These are phyloP conservation scores for Pachyrhynchus sulphureomaculatus DNA, from an alignment of 1,140 invertebrate species.

Conservation along the genomic window DNA sequence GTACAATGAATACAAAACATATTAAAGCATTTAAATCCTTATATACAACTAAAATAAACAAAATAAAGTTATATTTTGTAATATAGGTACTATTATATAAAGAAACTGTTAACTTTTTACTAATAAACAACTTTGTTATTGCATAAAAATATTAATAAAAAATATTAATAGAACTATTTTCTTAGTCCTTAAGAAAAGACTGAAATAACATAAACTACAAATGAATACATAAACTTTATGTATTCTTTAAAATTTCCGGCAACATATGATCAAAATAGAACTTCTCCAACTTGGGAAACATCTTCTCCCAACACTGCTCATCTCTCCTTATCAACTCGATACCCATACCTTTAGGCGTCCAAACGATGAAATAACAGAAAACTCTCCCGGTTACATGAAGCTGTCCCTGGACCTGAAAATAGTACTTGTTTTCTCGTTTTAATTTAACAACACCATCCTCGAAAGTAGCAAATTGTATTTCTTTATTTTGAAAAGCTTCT, in stretches of 20 bases:
- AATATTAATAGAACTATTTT: no score
- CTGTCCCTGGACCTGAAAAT: conserved; percentile 45
- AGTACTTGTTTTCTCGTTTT: conserved; percentile 38
- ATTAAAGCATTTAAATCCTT: no score
- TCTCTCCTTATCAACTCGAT: conserved; percentile 30
- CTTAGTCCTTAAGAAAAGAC: no score
- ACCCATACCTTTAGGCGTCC: conserved; percentile 40
- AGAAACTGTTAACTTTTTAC: no score
- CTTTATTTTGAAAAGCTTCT: conserved; percentile 28
- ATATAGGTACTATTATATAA: no score
- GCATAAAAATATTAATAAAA: no score
- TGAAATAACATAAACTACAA: no score
- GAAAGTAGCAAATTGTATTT: conserved; percentile 28
- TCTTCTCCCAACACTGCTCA: conserved; percentile 29
- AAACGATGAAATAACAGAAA: conserved; percentile 53
- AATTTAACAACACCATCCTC: conserved; percentile 27
- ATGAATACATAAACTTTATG: no score
- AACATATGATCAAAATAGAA: conserved; percentile 38
- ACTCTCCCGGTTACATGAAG: conserved; percentile 44
- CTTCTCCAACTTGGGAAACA: conserved; percentile 33
- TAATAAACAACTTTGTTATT: no score
- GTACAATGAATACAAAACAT: no score
- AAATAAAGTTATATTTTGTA: no score
- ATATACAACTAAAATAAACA: no score
- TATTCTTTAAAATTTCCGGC: conserved; percentile 28